phyloP scores from a whole-genome alignment of 1,140 invertebrate genomes.

The Hyphantria cunea region DNA sequence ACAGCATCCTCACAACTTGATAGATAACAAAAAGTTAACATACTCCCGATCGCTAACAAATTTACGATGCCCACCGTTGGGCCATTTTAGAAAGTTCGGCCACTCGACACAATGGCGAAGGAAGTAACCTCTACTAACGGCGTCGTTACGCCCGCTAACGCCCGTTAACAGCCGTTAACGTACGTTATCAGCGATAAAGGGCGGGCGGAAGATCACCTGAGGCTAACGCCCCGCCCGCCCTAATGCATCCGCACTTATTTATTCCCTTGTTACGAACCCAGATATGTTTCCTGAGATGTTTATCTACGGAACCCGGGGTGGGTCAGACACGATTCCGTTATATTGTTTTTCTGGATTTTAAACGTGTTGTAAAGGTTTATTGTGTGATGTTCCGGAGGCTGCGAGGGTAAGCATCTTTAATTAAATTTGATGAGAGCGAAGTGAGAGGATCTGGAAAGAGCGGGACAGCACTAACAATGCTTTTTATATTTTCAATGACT shows the following conservation, averaged over 20 bases:
- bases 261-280: constrained; percentile 45
- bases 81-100: constrained; percentile 32
- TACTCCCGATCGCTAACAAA: constrained; percentile 27
- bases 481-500: not conserved
- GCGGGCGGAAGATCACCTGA: constrained; percentile 71
- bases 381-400: constrained; percentile 9
- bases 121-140: constrained; percentile 39
- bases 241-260: constrained; percentile 74
- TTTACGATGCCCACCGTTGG: constrained; percentile 27
- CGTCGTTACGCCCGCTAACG: constrained; percentile 49
- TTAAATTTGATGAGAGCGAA: constrained; percentile 23
- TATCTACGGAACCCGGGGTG: constrained; percentile 30
- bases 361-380: constrained; percentile 30
- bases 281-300: constrained; percentile 63
- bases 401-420: constrained; percentile 17
- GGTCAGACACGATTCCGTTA: not conserved
- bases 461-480: not conserved
- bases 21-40: constrained; percentile 23
- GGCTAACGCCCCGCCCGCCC: constrained; percentile 58
- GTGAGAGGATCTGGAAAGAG: too few species aligned
- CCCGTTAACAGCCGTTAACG: constrained; percentile 59
- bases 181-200: constrained; percentile 54
- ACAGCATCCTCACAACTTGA: not conserved
- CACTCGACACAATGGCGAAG: constrained; percentile 34
- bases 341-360: constrained; percentile 33